phyloP scores from a whole-genome alignment of 2,797 vertebrate species.

The Sebastes diploproa region DNA sequence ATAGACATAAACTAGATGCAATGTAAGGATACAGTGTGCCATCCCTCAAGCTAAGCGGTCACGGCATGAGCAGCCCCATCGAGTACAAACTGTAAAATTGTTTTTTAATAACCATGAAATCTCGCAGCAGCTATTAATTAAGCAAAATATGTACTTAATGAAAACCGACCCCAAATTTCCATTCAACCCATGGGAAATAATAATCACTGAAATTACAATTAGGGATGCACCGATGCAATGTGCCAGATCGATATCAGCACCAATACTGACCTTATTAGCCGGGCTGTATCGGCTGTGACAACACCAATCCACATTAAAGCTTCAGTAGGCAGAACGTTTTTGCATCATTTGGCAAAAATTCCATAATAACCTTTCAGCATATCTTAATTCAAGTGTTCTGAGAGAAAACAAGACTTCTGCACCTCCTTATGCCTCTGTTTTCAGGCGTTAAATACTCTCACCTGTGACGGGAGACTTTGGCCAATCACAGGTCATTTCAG shows the following conservation, averaged over 20 bases:
- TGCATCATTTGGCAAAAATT: too few species aligned
- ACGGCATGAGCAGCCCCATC: not conserved
- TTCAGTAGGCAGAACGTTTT: too few species aligned
- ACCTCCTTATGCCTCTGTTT: too few species aligned
- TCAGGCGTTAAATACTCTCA: too few species aligned
- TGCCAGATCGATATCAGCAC: not conserved
- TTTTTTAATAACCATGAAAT: not conserved
- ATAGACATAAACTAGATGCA: not conserved
- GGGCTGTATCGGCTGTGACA: not conserved
- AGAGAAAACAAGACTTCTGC: too few species aligned
- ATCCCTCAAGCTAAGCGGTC: not conserved
- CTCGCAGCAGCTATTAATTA: slow-evolving; percentile 7
- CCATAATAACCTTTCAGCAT: too few species aligned
- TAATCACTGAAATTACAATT: not conserved
- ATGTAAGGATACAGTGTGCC: not conserved
- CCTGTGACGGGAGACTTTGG: too few species aligned
- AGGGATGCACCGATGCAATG: not conserved
- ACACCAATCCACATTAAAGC: not conserved
- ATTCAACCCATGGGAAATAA: not conserved
- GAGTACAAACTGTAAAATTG: not conserved
- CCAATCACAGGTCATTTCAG: too few species aligned
- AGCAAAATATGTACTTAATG: not conserved
- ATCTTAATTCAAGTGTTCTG: too few species aligned
- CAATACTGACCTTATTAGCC: not conserved
- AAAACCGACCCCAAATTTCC: not conserved